Evolutionary conservation across 2,888 invertebrate species (phyloP), one percentile per base, ranked within the genome.

Genomic region (Lasioglossum lativentre): DNA sequence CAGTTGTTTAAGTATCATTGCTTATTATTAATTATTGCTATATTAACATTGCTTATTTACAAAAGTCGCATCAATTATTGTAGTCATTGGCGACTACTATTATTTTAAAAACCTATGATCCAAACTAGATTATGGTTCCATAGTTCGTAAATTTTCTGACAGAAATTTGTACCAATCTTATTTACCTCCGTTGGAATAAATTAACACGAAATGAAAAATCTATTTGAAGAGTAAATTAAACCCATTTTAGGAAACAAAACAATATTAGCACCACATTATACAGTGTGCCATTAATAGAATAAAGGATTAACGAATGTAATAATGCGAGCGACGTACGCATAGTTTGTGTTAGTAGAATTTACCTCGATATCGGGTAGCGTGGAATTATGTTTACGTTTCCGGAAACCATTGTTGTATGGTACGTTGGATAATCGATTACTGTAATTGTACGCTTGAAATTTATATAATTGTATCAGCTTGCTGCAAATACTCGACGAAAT

Each of bases 351-450:
- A 6, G 27, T 73, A 34, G 42, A 45, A 78, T 52, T 77, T 78
- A 52, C 68, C 52, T 23, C 14, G 1, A 52, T 76, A 74, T 27
- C 34, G 56, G 52, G n/a, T 16, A 52, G 38, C 27, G 77, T 52
- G 52, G 63, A 85, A 82, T 86, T 86, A 86, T 86, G 82, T 85
- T 82, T 82, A 82, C 70, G 78, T 82, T 74, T 68, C 75, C 45
- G 78, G 86, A 82, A 82, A 78, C 73, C 75, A 82, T 81, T 78
- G 82, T 72, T 82, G 75, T 85, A 85, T 70, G 82, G 82, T 78
- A 78, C 81, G 78, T 82, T 82, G 75, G 86, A 78, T 82, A 85
- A 85, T 85, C 86, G 82, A 85, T 86, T 86, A 82, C 86, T 81
- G 80, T 82, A 85, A 86, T 85, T 81, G 75, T 75, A 75, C 78